Evolutionary conservation across 1,140 invertebrate genomes (phyloP).

Genomic region (Neelides sp.): DNA sequence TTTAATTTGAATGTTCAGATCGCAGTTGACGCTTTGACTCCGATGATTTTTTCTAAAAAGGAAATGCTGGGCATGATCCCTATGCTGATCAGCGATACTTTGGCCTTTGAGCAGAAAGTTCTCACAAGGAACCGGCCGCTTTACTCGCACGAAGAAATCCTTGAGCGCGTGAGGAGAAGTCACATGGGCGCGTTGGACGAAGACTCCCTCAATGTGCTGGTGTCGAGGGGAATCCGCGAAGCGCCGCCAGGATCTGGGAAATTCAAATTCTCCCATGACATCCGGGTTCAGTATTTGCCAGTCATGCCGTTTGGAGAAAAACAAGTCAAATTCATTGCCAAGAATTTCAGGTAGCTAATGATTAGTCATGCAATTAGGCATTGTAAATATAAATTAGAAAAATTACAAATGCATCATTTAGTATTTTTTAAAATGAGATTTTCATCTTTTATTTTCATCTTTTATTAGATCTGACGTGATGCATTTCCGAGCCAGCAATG

Average conservation of each 20-base stretch:
- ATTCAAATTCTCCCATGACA: slow-evolving; percentile 26
- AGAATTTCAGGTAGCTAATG: slow-evolving; percentile 25
- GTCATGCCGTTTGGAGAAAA: slow-evolving; percentile 11
- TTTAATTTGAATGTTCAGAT: slow-evolving; percentile 5
- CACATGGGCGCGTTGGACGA: slow-evolving; percentile 20
- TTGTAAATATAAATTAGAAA: background rate
- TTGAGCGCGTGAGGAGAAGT: slow-evolving; percentile 12
- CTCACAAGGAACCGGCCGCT: background rate
- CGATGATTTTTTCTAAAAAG: slow-evolving; percentile 11
- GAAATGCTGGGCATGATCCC: slow-evolving; percentile 19
- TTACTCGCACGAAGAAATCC: slow-evolving; percentile 25
- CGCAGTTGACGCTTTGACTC: slow-evolving; percentile 24
- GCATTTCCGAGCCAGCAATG: slow-evolving; percentile 18
- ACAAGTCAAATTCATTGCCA: slow-evolving; percentile 16
- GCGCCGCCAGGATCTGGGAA: slow-evolving; percentile 12
- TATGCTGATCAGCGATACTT: slow-evolving; percentile 5
- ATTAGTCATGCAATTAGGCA: no score
- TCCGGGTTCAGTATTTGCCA: slow-evolving; percentile 25
- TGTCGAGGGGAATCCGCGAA: slow-evolving; percentile 21
- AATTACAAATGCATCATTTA: background rate
- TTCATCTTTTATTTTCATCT: slow-evolving; percentile 9
- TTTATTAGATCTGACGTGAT: slow-evolving; percentile 22
- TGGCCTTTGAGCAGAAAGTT: slow-evolving; percentile 18
- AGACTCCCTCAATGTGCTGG: slow-evolving; percentile 18
- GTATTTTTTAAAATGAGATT: background rate